Evolutionary conservation across 2,113 vertebrate genomes (phyloP).

Genomic region (Brachionichthys hirsutus): DNA sequence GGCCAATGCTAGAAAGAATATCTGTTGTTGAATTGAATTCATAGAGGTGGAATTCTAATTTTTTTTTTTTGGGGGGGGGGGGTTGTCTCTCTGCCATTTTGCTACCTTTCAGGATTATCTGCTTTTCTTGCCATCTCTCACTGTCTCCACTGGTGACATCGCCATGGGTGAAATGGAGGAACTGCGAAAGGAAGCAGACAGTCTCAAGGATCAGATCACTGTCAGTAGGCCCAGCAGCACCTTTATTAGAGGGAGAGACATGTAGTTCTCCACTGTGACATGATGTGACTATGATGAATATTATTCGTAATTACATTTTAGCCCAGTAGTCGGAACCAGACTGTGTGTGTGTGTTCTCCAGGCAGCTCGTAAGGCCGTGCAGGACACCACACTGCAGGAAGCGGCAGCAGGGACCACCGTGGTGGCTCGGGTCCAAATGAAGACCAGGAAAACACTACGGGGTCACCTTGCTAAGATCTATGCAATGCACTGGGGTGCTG

Average conservation of each 20-base stretch:
- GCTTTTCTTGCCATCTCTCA: conserved; percentile 46
- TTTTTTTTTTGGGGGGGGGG: too few species aligned
- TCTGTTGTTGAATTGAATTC: not conserved
- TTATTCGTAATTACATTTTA: conserved; percentile 3
- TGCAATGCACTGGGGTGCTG: conserved; percentile 93
- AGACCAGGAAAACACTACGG: conserved; percentile 89
- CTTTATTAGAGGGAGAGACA: too few species aligned
- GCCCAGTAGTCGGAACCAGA: not conserved
- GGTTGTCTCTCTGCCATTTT: not conserved
- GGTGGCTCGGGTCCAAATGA: conserved; percentile 88
- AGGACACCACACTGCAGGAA: conserved; percentile 88
- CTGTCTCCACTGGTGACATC: conserved; percentile 59
- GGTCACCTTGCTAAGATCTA: conserved; percentile 98
- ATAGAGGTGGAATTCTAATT: not conserved
- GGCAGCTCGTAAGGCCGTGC: conserved; percentile 90
- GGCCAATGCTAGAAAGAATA: not conserved
- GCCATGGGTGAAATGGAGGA: conserved; percentile 95
- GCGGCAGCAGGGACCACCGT: conserved; percentile 78
- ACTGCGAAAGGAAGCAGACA: conserved; percentile 92
- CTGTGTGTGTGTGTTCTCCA: conserved; percentile 51
- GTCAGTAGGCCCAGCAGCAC: conserved; percentile 72
- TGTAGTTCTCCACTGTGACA: too few species aligned
- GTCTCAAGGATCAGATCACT: conserved; percentile 93
- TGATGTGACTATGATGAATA: not conserved
- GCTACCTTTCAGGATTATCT: conserved; percentile 43